Evolutionary conservation across 2,888 invertebrate species (phyloP).

Genomic region (Nephrotoma guestfalica): DNA sequence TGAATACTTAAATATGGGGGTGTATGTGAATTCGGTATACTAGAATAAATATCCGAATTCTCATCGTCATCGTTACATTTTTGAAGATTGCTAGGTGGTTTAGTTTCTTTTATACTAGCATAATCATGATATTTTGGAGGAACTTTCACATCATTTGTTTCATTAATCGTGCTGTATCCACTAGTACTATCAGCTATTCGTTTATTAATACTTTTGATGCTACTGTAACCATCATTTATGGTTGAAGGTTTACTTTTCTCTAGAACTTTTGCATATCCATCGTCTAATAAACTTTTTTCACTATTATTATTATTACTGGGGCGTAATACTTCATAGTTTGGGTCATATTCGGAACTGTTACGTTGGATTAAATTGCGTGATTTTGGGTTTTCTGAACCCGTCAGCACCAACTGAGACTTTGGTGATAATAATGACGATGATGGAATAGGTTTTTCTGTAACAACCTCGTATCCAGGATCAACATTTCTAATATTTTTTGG

Average conservation of each 20-base stretch:
- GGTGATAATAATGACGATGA: background rate
- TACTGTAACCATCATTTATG: conserved; percentile 12
- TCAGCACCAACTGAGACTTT: background rate
- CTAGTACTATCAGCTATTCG: conserved; percentile 4
- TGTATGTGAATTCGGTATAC: conserved; percentile 13
- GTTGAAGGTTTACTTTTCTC: conserved; percentile 20
- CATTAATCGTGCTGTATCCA: conserved; percentile 9
- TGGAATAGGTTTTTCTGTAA: conserved; percentile 19
- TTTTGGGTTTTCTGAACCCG: conserved; percentile 24
- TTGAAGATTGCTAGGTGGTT: conserved; percentile 9
- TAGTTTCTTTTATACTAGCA: conserved; percentile 29
- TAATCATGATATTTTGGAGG: conserved; percentile 22
- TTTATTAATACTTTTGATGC: conserved; percentile 6
- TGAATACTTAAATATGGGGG: conserved; percentile 2
- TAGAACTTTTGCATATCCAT: conserved; percentile 31
- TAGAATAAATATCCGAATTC: conserved; percentile 19
- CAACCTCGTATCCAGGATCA: conserved; percentile 61
- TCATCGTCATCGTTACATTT: conserved; percentile 11
- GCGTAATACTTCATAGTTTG: conserved; percentile 65
- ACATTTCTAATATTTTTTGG: conserved; percentile 14
- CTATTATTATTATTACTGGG: conserved; percentile 30
- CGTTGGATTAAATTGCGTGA: background rate
- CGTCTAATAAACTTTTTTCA: conserved; percentile 16
- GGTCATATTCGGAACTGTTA: conserved; percentile 44
- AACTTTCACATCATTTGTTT: conserved; percentile 14